Percentiles rank a stretch among this genome's conserved stretches.
These are phyloP conservation scores for Sinella curviseta DNA, from an alignment of 1,140 invertebrate genomes.

Conservation along the genomic window DNA sequence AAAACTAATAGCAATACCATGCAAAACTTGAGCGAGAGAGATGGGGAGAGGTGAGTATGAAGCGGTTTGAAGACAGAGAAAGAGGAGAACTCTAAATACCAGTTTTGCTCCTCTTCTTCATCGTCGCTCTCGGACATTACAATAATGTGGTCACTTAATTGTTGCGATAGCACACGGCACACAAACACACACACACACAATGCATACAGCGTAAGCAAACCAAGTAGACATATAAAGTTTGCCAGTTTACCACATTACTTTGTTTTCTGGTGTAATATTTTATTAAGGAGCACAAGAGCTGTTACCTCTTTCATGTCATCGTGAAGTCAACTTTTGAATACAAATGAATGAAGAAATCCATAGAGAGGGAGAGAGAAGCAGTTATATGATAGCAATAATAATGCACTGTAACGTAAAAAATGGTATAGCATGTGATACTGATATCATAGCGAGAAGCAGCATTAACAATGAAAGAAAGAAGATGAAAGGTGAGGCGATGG, in stretches of 20 bases:
- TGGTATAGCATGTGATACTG: not conserved
- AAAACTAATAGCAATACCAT: too few species aligned
- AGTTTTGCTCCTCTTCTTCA: not conserved
- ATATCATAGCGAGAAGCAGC: too few species aligned
- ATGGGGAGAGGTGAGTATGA: too few species aligned
- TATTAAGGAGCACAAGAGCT: not conserved
- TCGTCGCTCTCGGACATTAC: not conserved
- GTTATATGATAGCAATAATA: not conserved
- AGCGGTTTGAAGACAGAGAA: too few species aligned
- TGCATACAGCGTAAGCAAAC: too few species aligned
- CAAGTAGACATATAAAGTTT: too few species aligned
- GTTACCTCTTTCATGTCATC: slow-evolving; percentile 16
- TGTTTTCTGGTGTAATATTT: not conserved
- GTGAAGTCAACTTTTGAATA: slow-evolving; percentile 5
- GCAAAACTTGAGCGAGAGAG: too few species aligned
- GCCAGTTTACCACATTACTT: too few species aligned
- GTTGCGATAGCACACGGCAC: slow-evolving; percentile 1
- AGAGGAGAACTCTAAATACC: too few species aligned
- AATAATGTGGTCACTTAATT: slow-evolving; percentile 3
- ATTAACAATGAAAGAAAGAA: too few species aligned
- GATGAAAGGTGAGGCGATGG: too few species aligned
- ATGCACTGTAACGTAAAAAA: not conserved
- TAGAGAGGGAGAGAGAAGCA: not conserved
- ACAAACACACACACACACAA: not conserved
- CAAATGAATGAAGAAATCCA: not conserved